These are phyloP conservation scores for Trididemnum nubilum DNA, from an alignment of 23 tunicate species.

Conservation along the genomic window DNA sequence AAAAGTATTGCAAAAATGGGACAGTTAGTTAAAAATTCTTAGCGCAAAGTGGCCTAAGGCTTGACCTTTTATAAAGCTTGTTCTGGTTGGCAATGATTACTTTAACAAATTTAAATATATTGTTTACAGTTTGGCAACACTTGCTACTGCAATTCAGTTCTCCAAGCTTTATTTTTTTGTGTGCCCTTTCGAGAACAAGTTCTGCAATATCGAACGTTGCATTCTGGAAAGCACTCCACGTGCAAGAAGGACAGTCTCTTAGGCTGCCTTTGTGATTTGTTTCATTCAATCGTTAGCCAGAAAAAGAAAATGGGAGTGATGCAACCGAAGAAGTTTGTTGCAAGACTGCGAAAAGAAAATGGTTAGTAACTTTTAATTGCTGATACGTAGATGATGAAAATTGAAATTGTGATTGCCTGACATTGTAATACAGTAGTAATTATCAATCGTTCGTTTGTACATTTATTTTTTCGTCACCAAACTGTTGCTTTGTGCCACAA, in stretches of 20 bases:
- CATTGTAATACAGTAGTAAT: not conserved
- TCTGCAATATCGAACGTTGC: slow-evolving; percentile 78
- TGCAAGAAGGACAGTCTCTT: slow-evolving; percentile 79
- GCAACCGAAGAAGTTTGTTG: slow-evolving; percentile 94
- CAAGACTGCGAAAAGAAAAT: slow-evolving; percentile 88
- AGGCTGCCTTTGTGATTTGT: slow-evolving; percentile 89
- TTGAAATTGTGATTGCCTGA: not conserved
- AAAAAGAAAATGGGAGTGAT: slow-evolving; percentile 78
- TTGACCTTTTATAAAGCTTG: too few relatives aligned
- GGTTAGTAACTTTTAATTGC: slow-evolving; percentile 63
- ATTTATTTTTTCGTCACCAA: too few relatives aligned
- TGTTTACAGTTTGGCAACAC: slow-evolving; percentile 93
- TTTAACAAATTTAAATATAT: too few relatives aligned
- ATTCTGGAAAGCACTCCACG: slow-evolving; percentile 63
- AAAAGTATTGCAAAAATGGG: too few relatives aligned
- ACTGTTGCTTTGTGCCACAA: too few relatives aligned
- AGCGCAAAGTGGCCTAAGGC: too few relatives aligned
- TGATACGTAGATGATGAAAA: too few relatives aligned
- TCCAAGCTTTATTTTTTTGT: slow-evolving; percentile 96
- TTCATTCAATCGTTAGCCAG: slow-evolving; percentile 67
- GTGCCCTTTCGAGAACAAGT: slow-evolving; percentile 96
- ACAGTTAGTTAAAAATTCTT: too few relatives aligned
- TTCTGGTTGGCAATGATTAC: too few relatives aligned
- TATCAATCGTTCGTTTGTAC: too few relatives aligned
- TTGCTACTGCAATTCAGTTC: slow-evolving; percentile 97